Evolutionary conservation across 1,140 invertebrate genomes (phyloP).

Genomic region (Cecropterus lyciades): DNA sequence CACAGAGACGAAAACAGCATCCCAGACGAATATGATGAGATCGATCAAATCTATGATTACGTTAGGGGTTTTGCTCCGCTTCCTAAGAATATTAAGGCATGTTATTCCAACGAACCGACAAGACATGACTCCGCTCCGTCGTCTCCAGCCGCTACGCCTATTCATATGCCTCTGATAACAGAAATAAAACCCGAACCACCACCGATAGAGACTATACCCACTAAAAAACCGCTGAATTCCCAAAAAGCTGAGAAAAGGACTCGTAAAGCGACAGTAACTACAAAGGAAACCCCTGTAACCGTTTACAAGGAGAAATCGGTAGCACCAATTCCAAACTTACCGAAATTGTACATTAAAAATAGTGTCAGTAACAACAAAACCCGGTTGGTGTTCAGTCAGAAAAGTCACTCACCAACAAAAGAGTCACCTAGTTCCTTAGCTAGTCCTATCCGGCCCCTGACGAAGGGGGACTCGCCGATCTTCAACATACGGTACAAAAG

Average conservation of each 20-base stretch:
- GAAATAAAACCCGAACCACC: conserved; percentile 93
- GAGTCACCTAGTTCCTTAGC: conserved; percentile 86
- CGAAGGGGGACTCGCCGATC: conserved; percentile 90
- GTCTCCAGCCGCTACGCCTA: conserved; percentile 80
- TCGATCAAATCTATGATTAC: conserved; percentile 98
- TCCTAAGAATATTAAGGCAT: conserved; percentile 91
- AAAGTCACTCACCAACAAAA: conserved; percentile 90
- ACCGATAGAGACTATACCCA: conserved; percentile 95
- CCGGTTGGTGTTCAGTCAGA: conserved; percentile 88
- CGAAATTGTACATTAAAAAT: conserved; percentile 92
- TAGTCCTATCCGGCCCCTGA: conserved; percentile 82
- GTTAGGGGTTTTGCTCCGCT: conserved; percentile 95
- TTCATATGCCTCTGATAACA: conserved; percentile 84
- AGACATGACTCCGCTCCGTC: conserved; percentile 79
- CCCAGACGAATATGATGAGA: conserved; percentile 96
- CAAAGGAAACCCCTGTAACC: conserved; percentile 85
- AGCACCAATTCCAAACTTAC: conserved; percentile 79
- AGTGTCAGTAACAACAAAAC: conserved; percentile 87
- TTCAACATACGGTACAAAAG: conserved; percentile 94
- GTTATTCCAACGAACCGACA: conserved; percentile 85
- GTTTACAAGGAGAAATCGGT: conserved; percentile 81
- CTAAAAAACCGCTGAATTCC: conserved; percentile 87
- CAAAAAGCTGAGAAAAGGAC: conserved; percentile 89
- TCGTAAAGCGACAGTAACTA: conserved; percentile 80
- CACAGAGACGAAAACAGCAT: conserved; percentile 83